Conservation (phyloP, 2,888 invertebrate species). For the Chouioia cunea region DNA sequence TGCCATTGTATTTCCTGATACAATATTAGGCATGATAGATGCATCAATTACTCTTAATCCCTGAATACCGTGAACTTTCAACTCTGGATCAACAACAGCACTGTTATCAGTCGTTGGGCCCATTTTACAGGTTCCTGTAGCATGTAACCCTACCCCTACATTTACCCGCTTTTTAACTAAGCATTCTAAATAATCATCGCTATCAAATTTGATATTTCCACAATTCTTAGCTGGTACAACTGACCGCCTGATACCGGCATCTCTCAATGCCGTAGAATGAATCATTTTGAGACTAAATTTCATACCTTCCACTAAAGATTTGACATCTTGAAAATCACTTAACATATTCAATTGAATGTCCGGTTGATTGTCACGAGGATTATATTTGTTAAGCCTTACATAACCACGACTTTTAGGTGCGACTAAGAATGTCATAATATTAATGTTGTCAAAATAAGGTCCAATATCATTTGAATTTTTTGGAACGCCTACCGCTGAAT, state of each 20-base stretch:
- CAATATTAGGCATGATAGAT: slow-evolving; percentile 17
- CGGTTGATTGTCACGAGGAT: background rate
- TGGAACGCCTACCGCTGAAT: too few relatives aligned
- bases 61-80: slow-evolving; percentile 8
- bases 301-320: background rate
- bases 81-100: slow-evolving; percentile 11
- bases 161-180: background rate
- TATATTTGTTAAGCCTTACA: background rate
- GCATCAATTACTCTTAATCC: slow-evolving; percentile 21
- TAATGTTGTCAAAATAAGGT: background rate
- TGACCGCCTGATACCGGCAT: too few relatives aligned
- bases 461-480: too few relatives aligned
- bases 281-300: background rate
- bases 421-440: background rate
- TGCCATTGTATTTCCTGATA: slow-evolving; percentile 4
- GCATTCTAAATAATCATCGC: background rate
- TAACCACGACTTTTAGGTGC: slow-evolving; percentile 4
- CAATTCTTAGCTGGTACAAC: background rate
- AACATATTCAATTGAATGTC: background rate
- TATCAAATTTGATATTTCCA: background rate
- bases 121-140: slow-evolving; percentile 24
- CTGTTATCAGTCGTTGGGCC: slow-evolving; percentile 8
- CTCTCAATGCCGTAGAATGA: background rate
- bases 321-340: background rate
- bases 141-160: background rate